phyloP scores from a whole-genome alignment of 2,888 invertebrate species.

The Zygothrica quintamaculata region DNA sequence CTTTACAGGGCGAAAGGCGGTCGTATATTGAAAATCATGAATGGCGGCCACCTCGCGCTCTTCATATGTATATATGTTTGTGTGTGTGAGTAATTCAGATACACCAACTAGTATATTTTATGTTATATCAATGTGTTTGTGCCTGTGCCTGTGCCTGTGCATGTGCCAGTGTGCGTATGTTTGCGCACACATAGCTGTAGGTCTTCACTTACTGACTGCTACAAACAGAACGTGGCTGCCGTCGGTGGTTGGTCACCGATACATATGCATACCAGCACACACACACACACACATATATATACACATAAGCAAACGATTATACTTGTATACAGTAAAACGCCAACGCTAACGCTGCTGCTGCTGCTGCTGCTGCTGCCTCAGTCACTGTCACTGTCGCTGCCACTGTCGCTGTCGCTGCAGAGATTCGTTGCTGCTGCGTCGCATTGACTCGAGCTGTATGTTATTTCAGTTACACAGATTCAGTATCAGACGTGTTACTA shows the following conservation, averaged over 20 bases:
- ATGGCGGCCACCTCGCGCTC: conserved; percentile 55
- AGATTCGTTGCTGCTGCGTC: conserved; percentile 58
- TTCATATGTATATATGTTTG: conserved; percentile 14
- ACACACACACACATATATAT: conserved; percentile 21
- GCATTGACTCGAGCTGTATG: conserved; percentile 82
- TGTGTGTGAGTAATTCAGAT: conserved; percentile 23
- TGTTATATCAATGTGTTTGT: conserved; percentile 11
- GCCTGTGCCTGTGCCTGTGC: conserved; percentile 24
- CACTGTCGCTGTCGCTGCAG: conserved; percentile 40
- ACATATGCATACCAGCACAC: conserved; percentile 25
- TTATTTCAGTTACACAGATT: conserved; percentile 85
- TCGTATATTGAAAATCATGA: conserved; percentile 65
- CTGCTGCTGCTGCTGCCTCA: conserved; percentile 14
- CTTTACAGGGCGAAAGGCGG: conserved; percentile 56
- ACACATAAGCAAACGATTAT: too few relatives aligned
- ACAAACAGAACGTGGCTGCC: conserved; percentile 56
- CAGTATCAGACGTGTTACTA: conserved; percentile 85
- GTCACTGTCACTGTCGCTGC: conserved; percentile 24
- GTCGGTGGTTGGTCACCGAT: conserved; percentile 64
- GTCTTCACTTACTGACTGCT: conserved; percentile 81
- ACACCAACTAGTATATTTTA: conserved; percentile 20
- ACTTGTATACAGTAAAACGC: too few relatives aligned
- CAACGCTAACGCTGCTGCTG: conserved; percentile 10
- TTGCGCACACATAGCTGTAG: conserved; percentile 59
- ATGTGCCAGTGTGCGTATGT: conserved; percentile 18